These are phyloP conservation scores for Takifugu bimaculatus DNA, from an alignment of 2,113 vertebrate genomes.

Conservation along the genomic window DNA sequence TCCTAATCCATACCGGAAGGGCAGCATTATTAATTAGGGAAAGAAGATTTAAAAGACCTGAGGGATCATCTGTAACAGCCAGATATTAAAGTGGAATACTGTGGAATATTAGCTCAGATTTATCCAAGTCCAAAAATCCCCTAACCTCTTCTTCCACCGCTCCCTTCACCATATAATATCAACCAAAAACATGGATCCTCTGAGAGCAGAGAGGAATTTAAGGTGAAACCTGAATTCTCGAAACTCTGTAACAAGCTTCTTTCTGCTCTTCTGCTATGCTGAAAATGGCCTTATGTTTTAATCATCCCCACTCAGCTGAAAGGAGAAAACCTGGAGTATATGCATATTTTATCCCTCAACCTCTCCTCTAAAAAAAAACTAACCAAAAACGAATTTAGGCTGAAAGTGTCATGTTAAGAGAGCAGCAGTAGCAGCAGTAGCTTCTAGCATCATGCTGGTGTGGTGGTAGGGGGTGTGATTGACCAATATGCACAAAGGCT, in stretches of 20 bases:
- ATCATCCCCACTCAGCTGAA: conserved; percentile 39
- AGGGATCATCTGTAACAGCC: conserved; percentile 13
- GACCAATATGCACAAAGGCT: conserved; percentile 37
- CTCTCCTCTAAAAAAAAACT: background rate
- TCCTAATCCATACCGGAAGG: conserved; percentile 44
- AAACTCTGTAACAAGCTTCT: conserved; percentile 48
- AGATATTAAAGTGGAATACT: conserved; percentile 15
- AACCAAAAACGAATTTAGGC: background rate
- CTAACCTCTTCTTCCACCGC: conserved; percentile 2
- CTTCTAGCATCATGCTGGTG: background rate
- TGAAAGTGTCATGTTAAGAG: conserved; percentile 4
- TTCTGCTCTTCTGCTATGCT: conserved; percentile 33
- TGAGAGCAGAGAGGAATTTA: conserved; percentile 18
- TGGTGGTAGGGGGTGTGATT: conserved; percentile 5
- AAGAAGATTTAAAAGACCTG: conserved; percentile 43
- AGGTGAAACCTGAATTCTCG: conserved; percentile 24
- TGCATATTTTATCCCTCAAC: conserved; percentile 4
- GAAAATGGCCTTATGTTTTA: conserved; percentile 56
- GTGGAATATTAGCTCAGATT: conserved; percentile 27
- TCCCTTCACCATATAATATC: conserved; percentile 1
- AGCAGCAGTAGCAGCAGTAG: conserved; percentile 24
- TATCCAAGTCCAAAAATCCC: conserved; percentile 35
- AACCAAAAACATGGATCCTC: conserved; percentile 10
- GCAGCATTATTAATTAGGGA: conserved; percentile 49
- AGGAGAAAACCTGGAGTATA: conserved; percentile 18